Base-by-base conservation (phyloP, 2,888 invertebrate genomes). In the Apamea sordens region DNA sequence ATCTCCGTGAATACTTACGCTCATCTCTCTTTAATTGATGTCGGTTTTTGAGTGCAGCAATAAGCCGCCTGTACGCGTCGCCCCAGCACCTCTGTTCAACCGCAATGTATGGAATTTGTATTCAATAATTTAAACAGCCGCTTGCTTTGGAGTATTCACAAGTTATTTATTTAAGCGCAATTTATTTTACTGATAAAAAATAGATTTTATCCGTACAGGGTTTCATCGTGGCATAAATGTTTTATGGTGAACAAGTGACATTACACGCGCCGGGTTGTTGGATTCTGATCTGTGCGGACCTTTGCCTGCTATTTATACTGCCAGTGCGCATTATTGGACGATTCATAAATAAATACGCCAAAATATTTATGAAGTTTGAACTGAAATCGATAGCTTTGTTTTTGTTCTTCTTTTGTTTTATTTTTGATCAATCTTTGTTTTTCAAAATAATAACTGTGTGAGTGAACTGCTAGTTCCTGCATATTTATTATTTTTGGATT, bases 91-190 rank as follows among this genome's bases (percentile, higher is more conserved):
- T 94, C 94, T 93, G 92, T 93, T 91, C 90, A 86, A 83, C 76
- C 82, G 91, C 94, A 92, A 95, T 93, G 95, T 94, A 95, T 95
- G 95, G 95, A 95, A 95, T 96, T 95, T 94, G 95, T 95, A 94
- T 92, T 90, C 94, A 93, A 96, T 96, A 96, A 95, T 91, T 95
- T 95, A 94, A 92, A 90, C 93, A 93, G 91, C 90, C 90, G 92
- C 90, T 90, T 89, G 92, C 91, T 91, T 90, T 90, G 82, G 86
- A 89, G 86, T 87, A 88, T 90, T 91, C 89, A 89, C 90, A 89
- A 90, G 91, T 91, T 91, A 93, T 92, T 93, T 91, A 92, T 91
- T 92, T 89, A 88, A 90, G 88, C 84, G 89, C 90, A 91, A 92
- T 92, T 92, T 92, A 91, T 91, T 91, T 89, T 86, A 83, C 85